Evolutionary conservation across 2,797 vertebrate genomes (phyloP).

Genomic region (Centroberyx gerrardi): DNA sequence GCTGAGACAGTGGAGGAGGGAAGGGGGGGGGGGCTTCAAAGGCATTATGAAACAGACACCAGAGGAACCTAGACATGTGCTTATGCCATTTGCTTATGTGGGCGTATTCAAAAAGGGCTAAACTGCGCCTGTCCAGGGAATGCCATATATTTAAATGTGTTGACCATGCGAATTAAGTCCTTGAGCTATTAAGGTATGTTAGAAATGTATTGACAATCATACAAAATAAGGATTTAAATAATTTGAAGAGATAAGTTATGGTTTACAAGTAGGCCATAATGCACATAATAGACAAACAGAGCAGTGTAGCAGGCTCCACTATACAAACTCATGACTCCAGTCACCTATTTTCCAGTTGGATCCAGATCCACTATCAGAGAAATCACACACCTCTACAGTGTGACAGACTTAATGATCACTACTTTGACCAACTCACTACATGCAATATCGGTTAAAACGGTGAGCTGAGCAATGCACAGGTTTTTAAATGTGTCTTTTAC

Average conservation of each 20-base stretch:
- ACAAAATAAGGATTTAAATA: not conserved
- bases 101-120: too few relatives aligned
- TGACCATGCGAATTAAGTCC: not conserved
- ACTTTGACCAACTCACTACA: not conserved
- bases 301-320: slow-evolving; percentile 53
- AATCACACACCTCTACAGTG: not conserved
- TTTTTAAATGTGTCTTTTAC: not conserved
- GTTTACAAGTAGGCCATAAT: slow-evolving; percentile 4
- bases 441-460: not conserved
- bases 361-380: slow-evolving; percentile 13
- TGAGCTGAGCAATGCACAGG: not conserved
- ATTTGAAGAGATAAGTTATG: not conserved
- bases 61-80: slow-evolving; percentile 5
- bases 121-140: not conserved
- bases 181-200: not conserved
- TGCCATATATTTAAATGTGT: not conserved
- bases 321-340: slow-evolving; percentile 31
- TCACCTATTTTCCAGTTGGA: not conserved
- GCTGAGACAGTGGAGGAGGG: not conserved
- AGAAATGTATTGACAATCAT: not conserved
- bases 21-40: not conserved
- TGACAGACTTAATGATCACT: not conserved
- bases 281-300: not conserved
- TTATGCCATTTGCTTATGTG: slow-evolving; percentile 1
- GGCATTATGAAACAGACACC: slow-evolving; percentile 13